phyloP scores from a whole-genome alignment of 2,888 invertebrate species.

The Polyploca ridens region DNA sequence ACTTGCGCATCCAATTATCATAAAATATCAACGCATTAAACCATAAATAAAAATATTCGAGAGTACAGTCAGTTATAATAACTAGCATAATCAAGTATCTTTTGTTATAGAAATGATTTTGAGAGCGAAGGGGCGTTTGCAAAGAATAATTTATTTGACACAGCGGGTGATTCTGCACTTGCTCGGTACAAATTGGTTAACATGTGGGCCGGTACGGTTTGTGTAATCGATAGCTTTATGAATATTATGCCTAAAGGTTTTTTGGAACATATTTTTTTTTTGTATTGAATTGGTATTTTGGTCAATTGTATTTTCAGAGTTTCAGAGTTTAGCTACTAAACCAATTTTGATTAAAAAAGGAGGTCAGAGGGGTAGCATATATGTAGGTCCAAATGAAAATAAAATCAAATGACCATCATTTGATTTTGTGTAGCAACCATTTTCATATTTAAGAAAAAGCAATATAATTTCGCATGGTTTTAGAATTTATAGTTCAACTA shows the following conservation, averaged over 20 bases:
- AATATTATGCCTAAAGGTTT: slow-evolving; percentile 22
- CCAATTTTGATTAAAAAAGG: too few species aligned
- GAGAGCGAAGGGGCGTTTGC: slow-evolving; percentile 66
- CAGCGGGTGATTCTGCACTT: slow-evolving; percentile 70
- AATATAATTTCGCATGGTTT: too few species aligned
- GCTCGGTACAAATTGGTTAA: slow-evolving; percentile 74
- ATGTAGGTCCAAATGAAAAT: too few species aligned
- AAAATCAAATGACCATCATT: too few species aligned
- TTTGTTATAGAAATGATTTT: slow-evolving; percentile 73
- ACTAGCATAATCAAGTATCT: slow-evolving; percentile 73
- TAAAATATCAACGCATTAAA: slow-evolving; percentile 54
- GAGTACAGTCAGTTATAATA: slow-evolving; percentile 55
- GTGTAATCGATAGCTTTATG: slow-evolving; percentile 58
- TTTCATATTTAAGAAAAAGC: too few species aligned
- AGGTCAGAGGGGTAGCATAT: too few species aligned
- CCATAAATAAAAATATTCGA: slow-evolving; percentile 42
- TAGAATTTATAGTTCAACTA: too few species aligned
- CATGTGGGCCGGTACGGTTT: slow-evolving; percentile 59
- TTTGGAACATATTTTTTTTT: slow-evolving; percentile 9
- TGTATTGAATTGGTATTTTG: not conserved
- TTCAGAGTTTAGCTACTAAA: too few species aligned
- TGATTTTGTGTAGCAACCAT: too few species aligned
- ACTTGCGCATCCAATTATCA: slow-evolving; percentile 63
- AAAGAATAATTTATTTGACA: slow-evolving; percentile 68
- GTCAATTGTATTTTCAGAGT: too few species aligned